Conservation (phyloP, 2,797 vertebrate genomes). For the Psittacula echo region DNA sequence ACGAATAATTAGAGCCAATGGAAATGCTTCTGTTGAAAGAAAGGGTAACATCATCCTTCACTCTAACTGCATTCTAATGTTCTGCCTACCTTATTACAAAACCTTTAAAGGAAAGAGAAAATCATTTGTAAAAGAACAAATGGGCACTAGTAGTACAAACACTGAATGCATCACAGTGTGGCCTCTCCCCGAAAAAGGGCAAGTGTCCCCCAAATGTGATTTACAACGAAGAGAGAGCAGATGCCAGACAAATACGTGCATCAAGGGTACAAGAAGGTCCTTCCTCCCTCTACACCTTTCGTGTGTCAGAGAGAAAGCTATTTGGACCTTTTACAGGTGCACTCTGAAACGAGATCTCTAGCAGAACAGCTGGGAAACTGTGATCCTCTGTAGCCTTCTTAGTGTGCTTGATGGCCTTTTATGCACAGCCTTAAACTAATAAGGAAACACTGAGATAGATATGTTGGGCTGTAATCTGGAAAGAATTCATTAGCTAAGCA, state of each 20-base stretch:
- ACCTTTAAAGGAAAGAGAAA: background rate
- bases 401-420: background rate
- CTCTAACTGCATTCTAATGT: conserved; percentile 8
- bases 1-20: conserved; percentile 56
- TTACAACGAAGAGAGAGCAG: background rate
- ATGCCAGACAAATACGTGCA: background rate
- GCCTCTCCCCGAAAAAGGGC: background rate
- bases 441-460: background rate
- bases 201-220: background rate
- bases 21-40: conserved; percentile 51
- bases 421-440: background rate
- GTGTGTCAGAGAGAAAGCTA: fast-evolving
- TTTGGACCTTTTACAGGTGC: fast-evolving
- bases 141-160: background rate
- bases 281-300: background rate
- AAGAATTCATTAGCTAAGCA: conserved; percentile 45
- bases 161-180: background rate
- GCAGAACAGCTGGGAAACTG: background rate
- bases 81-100: conserved; percentile 23
- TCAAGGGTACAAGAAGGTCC: background rate
- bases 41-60: background rate
- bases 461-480: background rate
- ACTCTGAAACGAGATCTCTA: background rate
- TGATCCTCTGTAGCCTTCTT: background rate
- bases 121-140: background rate